Evolutionary conservation across 1,140 invertebrate genomes (phyloP), one percentile per base, ranked within the genome.

Genomic region (Drosophila arizonae): DNA sequence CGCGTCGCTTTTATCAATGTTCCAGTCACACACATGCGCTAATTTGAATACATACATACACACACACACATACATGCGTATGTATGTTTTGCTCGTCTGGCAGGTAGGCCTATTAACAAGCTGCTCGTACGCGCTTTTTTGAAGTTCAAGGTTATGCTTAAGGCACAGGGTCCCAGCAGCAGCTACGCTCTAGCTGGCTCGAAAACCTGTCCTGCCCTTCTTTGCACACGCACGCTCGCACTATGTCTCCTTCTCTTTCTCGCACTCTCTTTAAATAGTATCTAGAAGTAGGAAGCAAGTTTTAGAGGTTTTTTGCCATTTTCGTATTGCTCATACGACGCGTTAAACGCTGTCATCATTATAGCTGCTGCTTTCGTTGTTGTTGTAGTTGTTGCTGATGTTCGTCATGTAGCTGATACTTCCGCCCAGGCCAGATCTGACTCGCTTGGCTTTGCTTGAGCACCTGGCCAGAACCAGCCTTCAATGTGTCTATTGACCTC

Each of bases 401-500:
- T 28, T 71, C 51, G 64, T 63, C 52, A 57, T 79, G 43, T 30
- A 39, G 54, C 43, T 51, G 60, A 64, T 82, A 82, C 78, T 86
- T 86, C 81, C 81, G 81, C 77, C 65, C 77, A 54, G 48, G 26
- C 70, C 62, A 63, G 48, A 39, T 64, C 50, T 36, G 56, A 52
- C 4, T 41, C 4, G 56, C 3, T 41, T 4, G 50, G 36, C 4
- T 41, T 36, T 33, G 9, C 51, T 52, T 43, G 21, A 39, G 45
- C 72, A 69, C 65, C 77, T 77, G 76, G 58, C 58, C 62, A 46
- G 30, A 61, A 50, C 9, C 63, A 81, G 77, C 86, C 86, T 90
- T 90, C 81, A 36, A 54, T 48, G 64, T 81, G 84, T 89, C 81
- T 89, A 79, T 85, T 89, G 85, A 81, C 85, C 85, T 89, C 71